Base-by-base conservation (phyloP, 2,797 vertebrate species). In the Tokudaia muenninki region DNA sequence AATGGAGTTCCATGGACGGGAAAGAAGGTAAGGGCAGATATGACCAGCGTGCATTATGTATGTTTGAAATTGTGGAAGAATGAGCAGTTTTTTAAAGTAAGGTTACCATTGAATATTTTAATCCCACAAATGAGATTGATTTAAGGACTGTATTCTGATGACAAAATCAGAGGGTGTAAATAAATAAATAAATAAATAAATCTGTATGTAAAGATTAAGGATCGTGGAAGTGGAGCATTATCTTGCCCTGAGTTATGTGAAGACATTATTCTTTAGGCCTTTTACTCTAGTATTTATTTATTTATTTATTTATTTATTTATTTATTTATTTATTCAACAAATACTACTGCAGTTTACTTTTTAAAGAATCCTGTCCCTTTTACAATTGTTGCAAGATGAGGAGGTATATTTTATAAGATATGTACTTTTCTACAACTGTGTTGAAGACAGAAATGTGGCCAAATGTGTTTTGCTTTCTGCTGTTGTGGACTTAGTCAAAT, bases 121-220 rank as follows among this genome's bases (percentile, higher is more conserved):
- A 72, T 44, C 16, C 29, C 67, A 74, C 74, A 92, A 94, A 63
- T 87, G 29, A 95, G 95, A 70, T 67, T 21, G 21, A 95, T 41
- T 70, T 61, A 50, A 88, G 16, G 13, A 74, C n/a, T 77, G 1
- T 74, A 13, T 50, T 61, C 44, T 75, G n/a, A 61, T 90, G 41
- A 78, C 74, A 34, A 37, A 47, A 82, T 1, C 34, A 81, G 57
- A 91, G 4, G 4, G 52, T 34, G 34, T 17, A 22, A 86, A 86
- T 47, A 65, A 50, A 50, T 19, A 47, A 47, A 11, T 44, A 41
- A 16, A 82, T 16, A 82, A 92, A 79, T 84, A 65, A 44, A 77
- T 91, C 12, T 74, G 11, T 34, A 74, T 57, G 1, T 63, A 74
- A 87, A 87, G n/a, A 52, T 70, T 17, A 84, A 92, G 78, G 87